phyloP scores from a whole-genome alignment of 2,113 vertebrate genomes.

The Phodopus roborovskii region DNA sequence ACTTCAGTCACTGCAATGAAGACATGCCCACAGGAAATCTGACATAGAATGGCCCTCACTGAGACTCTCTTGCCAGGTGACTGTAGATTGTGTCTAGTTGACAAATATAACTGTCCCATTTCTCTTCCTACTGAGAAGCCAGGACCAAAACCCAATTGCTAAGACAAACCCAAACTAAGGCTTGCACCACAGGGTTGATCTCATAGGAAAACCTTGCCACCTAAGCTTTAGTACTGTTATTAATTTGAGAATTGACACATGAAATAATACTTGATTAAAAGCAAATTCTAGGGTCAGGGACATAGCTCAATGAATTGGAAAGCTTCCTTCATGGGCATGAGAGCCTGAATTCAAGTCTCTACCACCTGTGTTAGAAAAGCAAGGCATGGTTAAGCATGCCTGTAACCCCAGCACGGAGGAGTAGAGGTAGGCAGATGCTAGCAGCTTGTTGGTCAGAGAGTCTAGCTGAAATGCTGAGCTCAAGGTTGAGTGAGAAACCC shows the following conservation, averaged over 20 bases:
- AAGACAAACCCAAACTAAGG: neutral
- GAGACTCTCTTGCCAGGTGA: neutral
- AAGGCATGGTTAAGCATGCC: neutral
- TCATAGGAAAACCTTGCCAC: neutral
- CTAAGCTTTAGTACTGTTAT: neutral
- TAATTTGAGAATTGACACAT: neutral
- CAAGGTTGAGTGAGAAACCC: neutral
- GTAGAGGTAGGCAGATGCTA: neutral
- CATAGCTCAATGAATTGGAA: neutral
- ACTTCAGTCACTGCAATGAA: no score
- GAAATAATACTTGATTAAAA: constrained; percentile 21
- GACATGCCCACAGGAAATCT: neutral
- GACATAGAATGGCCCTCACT: neutral
- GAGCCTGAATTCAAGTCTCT: neutral
- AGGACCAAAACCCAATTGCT: neutral
- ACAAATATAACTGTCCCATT: neutral
- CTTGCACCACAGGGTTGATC: neutral
- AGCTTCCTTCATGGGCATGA: neutral
- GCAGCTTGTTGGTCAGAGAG: neutral
- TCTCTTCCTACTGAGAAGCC: neutral
- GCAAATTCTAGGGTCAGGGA: neutral
- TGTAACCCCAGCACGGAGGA: neutral
- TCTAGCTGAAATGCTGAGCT: neutral
- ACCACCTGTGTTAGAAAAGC: neutral
- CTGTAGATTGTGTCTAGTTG: neutral